phyloP scores from a whole-genome alignment of 2,797 vertebrate genomes.

The Loris lydekkerianus region DNA sequence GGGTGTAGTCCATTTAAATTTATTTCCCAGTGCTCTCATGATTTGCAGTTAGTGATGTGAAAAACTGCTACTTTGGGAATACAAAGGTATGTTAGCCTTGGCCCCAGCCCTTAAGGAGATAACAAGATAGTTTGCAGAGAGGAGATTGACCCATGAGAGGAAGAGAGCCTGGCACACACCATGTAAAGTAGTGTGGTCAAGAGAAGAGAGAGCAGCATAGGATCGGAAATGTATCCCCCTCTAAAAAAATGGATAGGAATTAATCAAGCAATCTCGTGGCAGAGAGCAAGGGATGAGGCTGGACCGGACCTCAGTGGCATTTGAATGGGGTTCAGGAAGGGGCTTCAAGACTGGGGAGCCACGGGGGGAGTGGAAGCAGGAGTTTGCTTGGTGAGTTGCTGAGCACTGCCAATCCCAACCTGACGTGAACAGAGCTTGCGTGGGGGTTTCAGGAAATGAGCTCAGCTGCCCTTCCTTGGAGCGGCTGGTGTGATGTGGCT shows the following conservation, averaged over 20 bases:
- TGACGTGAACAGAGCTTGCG: neutral
- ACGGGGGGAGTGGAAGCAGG: rapidly evolving
- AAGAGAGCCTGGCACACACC: neutral
- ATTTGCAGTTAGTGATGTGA: neutral
- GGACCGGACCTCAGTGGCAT: neutral
- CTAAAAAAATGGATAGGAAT: no score
- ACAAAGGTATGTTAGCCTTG: neutral
- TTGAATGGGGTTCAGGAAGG: neutral
- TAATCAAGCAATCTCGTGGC: no score
- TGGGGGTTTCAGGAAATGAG: constrained; percentile 41
- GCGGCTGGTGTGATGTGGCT: neutral
- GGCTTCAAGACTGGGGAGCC: neutral
- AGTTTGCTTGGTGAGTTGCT: neutral
- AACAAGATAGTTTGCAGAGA: neutral
- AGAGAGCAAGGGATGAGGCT: neutral
- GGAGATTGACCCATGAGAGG: neutral
- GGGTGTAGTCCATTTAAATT: neutral
- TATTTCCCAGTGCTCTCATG: neutral
- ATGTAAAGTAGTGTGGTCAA: neutral
- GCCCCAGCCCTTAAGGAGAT: neutral
- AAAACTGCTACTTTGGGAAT: neutral
- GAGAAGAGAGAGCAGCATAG: rapidly evolving
- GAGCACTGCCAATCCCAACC: neutral
- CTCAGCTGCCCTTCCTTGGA: neutral
- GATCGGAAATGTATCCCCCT: neutral